Evolutionary conservation across 2,888 invertebrate genomes (phyloP), one percentile per base, ranked within the genome.

Genomic region (Galeruca laticollis): DNA sequence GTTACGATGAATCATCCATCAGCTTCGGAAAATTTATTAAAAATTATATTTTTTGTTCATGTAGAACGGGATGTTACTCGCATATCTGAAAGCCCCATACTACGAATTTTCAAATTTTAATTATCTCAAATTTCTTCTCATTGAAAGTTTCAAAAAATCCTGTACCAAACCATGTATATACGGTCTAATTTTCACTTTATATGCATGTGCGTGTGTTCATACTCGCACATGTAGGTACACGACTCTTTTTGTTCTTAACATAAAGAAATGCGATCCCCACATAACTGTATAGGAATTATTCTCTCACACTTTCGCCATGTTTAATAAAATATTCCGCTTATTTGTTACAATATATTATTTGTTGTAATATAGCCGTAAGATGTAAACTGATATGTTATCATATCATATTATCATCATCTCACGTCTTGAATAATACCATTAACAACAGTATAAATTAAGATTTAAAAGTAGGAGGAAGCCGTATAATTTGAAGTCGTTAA

Each of bases 221-320:
- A 43, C 43, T 43, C 15, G 43, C 43, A 43, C 43, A 43, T 37
- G 20, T 26, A 10, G 26, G 31, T 26, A 60, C 60, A 43, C 20
- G 43, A 21, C 60, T 9, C 31, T 60, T 60, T 43, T 60, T 60
- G 43, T 43, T 15, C 21, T 8, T 3, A 31, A 26, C 43, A 47
- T 52, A 40, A 21, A 59, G 65, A 68, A 60, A 69, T 67, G 15
- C 51, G 64, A 68, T 68, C n/a, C 56, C 61, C 68, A 43, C 64
- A 52, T 59, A 51, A 60, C 61, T 20, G 60, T 62, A 62, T 62
- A 43, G 35, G 54, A 67, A 67, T 60, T 57, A 63, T 56, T 59
- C 68, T 72, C 72, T 69, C 72, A 72, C 72, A 72, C 72, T 72
- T 72, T 72, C 72, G 72, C 72, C n/a, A 43, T 66, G 31, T 2